These are phyloP conservation scores for Larimichthys polyactis DNA, from an alignment of 2,113 vertebrate species.

Conservation along the genomic window DNA sequence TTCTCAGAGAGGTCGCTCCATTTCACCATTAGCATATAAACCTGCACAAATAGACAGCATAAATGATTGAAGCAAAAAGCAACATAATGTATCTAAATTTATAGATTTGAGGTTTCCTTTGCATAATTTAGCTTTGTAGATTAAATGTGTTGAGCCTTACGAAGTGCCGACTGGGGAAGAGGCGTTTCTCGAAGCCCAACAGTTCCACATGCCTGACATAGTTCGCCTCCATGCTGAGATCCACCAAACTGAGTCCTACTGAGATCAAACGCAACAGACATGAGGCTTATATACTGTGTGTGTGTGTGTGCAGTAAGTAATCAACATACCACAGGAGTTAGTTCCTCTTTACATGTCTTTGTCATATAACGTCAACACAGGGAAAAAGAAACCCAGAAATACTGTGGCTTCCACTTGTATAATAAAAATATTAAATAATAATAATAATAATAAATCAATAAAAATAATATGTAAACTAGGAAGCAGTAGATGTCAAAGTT, in stretches of 20 bases:
- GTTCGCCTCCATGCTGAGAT: constrained; percentile 67
- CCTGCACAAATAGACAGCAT: constrained; percentile 76
- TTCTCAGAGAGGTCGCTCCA: constrained; percentile 96
- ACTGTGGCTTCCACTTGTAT: not conserved
- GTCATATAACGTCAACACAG: not conserved
- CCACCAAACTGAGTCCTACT: not conserved
- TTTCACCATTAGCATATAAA: constrained; percentile 97
- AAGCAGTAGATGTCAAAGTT: not conserved
- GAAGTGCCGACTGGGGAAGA: constrained; percentile 93
- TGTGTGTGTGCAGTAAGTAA: constrained; percentile 1
- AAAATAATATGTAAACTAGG: not conserved
- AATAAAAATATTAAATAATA: not conserved
- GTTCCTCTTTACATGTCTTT: constrained; percentile 58
- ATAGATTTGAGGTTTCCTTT: not conserved
- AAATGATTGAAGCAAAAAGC: too few species aligned
- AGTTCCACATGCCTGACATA: constrained; percentile 92
- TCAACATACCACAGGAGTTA: not conserved
- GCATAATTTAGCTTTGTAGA: not conserved
- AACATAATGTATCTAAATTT: not conserved
- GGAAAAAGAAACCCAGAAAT: not conserved
- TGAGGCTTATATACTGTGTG: constrained; percentile 14
- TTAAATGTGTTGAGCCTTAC: constrained; percentile 82
- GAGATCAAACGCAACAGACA: rapidly evolving
- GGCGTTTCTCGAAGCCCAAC: constrained; percentile 95
- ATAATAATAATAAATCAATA: not conserved